phyloP scores from a whole-genome alignment of 2,797 vertebrate species.

The Takifugu rubripes region DNA sequence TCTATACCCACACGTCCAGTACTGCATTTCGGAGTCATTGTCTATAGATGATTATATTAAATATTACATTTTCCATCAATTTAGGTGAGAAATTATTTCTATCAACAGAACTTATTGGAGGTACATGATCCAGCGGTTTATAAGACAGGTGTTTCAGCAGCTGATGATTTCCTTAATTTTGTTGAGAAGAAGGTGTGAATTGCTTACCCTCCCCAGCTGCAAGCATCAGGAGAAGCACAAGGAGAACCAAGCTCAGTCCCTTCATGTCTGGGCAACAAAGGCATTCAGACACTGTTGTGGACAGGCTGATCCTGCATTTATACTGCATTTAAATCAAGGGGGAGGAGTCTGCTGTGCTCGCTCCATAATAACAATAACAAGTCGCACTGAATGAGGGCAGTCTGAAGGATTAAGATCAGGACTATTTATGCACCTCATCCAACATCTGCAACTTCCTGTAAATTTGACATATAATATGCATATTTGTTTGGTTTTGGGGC shows the following conservation, averaged over 20 bases:
- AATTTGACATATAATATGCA: constrained; percentile 1
- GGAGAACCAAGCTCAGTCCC: constrained; percentile 68
- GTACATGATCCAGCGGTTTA: constrained; percentile 11
- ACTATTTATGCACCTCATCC: constrained; percentile 30
- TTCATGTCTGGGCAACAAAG: constrained; percentile 68
- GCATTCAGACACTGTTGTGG: constrained; percentile 58
- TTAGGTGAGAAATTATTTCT: neutral
- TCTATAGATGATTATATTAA: constrained; percentile 36
- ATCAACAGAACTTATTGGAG: neutral
- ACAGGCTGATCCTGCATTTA: constrained; percentile 70
- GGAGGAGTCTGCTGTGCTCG: constrained; percentile 65
- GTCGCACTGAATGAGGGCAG: constrained; percentile 47
- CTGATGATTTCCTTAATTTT: constrained; percentile 24
- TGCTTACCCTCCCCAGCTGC: constrained; percentile 70
- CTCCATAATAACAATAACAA: constrained; percentile 65
- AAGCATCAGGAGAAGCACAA: constrained; percentile 72
- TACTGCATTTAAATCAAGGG: constrained; percentile 64
- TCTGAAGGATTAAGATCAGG: constrained; percentile 48
- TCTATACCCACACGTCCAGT: constrained; percentile 71
- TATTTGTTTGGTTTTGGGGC: too few species aligned
- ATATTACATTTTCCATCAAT: neutral
- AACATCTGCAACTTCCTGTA: constrained; percentile 28
- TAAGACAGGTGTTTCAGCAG: constrained; percentile 10
- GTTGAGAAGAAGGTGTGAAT: constrained; percentile 24
- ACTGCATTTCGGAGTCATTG: constrained; percentile 56